A percentile compares a stretch with the other conserved stretches of the same genome.
These are phyloP conservation scores for Hippoglossus stenolepis DNA, from an alignment of 2,113 vertebrate species.

Conservation along the genomic window DNA sequence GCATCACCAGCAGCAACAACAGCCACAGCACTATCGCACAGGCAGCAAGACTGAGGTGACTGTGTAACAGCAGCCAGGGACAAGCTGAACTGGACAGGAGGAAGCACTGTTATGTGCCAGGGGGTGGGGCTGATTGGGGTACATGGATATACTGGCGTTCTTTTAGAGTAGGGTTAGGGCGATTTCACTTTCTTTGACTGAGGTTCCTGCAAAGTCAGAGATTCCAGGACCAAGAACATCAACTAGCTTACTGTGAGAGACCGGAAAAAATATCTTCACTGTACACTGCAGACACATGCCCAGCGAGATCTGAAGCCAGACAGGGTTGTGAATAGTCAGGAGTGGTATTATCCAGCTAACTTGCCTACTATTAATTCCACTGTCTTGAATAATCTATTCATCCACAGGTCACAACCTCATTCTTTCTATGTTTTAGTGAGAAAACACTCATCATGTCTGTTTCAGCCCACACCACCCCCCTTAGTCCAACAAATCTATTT, in stretches of 20 bases:
- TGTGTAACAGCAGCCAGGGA: constrained; percentile 84
- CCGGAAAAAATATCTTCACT: constrained; percentile 70
- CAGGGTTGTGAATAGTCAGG: constrained; percentile 20
- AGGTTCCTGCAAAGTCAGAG: constrained; percentile 59
- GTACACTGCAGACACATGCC: constrained; percentile 74
- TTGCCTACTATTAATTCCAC: constrained; percentile 58
- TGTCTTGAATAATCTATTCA: constrained; percentile 54
- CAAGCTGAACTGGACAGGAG: constrained; percentile 26
- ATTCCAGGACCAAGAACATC: constrained; percentile 66
- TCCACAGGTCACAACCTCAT: constrained; percentile 43
- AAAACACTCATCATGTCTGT: constrained; percentile 60
- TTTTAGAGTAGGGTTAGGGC: constrained; percentile 44
- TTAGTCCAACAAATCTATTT: constrained; percentile 83
- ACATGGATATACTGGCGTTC: constrained; percentile 38
- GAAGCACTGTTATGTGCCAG: constrained; percentile 15
- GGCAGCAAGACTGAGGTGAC: constrained; percentile 99
- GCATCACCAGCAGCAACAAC: constrained; percentile 82
- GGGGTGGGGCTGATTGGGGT: not conserved
- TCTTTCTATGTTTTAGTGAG: constrained; percentile 53
- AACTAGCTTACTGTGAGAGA: constrained; percentile 67
- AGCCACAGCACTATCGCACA: constrained; percentile 96
- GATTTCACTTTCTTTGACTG: constrained; percentile 56
- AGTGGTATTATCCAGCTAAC: constrained; percentile 50
- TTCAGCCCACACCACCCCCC: constrained; percentile 65
- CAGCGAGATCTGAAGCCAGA: constrained; percentile 65